Evolutionary conservation across 2,888 invertebrate genomes (phyloP).

Genomic region (Aethes cnicana): DNA sequence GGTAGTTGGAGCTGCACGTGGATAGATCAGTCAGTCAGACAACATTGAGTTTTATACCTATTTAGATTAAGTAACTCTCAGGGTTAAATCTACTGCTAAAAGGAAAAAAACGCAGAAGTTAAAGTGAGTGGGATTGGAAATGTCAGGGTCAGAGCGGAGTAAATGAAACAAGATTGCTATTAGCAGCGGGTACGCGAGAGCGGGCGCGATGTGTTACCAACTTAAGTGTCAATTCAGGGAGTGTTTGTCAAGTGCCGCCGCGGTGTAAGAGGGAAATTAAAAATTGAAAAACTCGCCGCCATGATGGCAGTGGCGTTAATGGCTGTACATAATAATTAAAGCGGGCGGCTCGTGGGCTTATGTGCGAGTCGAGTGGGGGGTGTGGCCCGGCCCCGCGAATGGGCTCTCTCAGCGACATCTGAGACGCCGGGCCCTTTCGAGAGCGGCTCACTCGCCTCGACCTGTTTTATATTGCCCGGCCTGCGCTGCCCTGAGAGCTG

Average conservation of each 20-base stretch:
- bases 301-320: conserved; percentile 79
- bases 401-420: conserved; percentile 79
- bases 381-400: conserved; percentile 78
- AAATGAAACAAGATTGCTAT: conserved; percentile 33
- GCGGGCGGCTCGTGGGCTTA: conserved; percentile 76
- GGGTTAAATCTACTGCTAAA: not conserved
- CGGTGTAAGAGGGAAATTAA: conserved; percentile 75
- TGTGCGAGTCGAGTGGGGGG: conserved; percentile 80
- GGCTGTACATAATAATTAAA: conserved; percentile 82
- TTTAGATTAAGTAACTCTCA: no score
- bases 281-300: conserved; percentile 80
- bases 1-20: no score
- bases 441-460: conserved; percentile 71
- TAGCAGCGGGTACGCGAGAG: conserved; percentile 30
- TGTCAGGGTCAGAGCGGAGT: conserved; percentile 2
- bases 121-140: not conserved
- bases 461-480: conserved; percentile 80
- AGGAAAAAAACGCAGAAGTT: not conserved
- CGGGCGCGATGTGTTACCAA: conserved; percentile 57
- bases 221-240: conserved; percentile 70
- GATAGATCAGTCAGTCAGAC: no score
- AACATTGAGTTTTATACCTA: no score
- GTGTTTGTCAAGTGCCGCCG: conserved; percentile 60
- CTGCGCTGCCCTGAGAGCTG: conserved; percentile 68
- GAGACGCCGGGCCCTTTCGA: conserved; percentile 78